phyloP scores from a whole-genome alignment of 2,797 vertebrate genomes.

The Adrianichthys oophorus region DNA sequence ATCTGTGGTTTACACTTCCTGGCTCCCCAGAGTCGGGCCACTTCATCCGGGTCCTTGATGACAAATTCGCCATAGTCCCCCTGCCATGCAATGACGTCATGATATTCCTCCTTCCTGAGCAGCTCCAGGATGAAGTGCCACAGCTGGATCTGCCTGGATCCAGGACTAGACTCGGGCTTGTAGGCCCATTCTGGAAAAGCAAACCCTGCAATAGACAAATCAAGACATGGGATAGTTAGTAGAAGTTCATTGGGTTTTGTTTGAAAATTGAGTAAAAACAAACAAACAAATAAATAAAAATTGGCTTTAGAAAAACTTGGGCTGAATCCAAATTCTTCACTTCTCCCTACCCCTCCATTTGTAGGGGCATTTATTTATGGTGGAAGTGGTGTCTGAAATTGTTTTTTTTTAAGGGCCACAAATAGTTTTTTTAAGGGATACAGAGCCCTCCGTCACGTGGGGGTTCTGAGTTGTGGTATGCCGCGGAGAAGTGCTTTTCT shows the following conservation, averaged over 20 bases:
- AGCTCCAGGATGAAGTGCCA: constrained; percentile 95
- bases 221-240: constrained; percentile 25
- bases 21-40: constrained; percentile 91
- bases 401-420: too few relatives aligned
- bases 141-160: constrained; percentile 91
- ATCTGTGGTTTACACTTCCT: constrained; percentile 93
- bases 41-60: constrained; percentile 92
- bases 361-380: too few relatives aligned
- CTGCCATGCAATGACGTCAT: constrained; percentile 92
- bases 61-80: constrained; percentile 93
- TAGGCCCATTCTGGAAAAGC: constrained; percentile 94
- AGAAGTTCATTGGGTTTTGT: constrained; percentile 6
- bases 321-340: too few relatives aligned
- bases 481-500: too few relatives aligned
- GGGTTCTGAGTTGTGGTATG: too few relatives aligned
- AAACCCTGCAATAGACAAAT: constrained; percentile 72
- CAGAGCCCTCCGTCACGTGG: too few relatives aligned
- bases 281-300: background rate
- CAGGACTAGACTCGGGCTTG: constrained; percentile 90
- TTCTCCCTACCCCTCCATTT: too few relatives aligned
- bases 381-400: too few relatives aligned
- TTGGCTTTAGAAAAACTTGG: too few relatives aligned
- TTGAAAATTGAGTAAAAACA: background rate
- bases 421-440: too few relatives aligned
- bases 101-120: constrained; percentile 89